A percentile compares a stretch with the other conserved stretches of the same genome.
These are phyloP conservation scores for Discoglossus pictus DNA, from an alignment of 2,797 vertebrate genomes.

Conservation along the genomic window DNA sequence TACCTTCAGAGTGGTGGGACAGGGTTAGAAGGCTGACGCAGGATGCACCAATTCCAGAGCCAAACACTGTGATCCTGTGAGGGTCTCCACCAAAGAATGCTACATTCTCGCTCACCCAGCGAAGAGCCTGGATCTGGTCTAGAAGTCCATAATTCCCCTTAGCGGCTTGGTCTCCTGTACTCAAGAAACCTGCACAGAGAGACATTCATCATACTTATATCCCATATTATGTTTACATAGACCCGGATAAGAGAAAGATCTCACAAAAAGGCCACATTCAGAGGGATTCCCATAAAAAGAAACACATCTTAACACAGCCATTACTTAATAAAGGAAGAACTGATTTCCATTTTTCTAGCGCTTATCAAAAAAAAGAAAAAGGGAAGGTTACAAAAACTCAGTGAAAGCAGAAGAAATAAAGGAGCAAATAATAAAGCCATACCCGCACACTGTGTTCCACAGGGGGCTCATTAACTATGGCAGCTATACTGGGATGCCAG, in stretches of 20 bases:
- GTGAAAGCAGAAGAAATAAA: too few relatives aligned
- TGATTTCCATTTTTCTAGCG: too few relatives aligned
- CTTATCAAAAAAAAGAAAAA: too few relatives aligned
- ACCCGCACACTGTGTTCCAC: constrained; percentile 24
- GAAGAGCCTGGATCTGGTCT: constrained; percentile 96
- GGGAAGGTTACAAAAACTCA: too few relatives aligned
- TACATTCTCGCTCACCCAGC: constrained; percentile 98
- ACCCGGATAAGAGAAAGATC: too few relatives aligned
- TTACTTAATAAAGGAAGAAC: too few relatives aligned
- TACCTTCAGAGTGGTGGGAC: constrained; percentile 88
- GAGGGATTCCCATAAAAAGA: too few relatives aligned
- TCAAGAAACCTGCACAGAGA: constrained; percentile 30
- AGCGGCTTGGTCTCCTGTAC: constrained; percentile 94
- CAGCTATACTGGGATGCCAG: constrained; percentile 51
- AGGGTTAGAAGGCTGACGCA: constrained; percentile 85
- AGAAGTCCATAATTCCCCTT: constrained; percentile 97
- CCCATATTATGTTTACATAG: too few relatives aligned
- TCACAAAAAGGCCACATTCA: too few relatives aligned
- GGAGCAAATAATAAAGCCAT: too few relatives aligned
- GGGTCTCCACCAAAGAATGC: constrained; percentile 98
- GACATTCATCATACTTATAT: not conserved
- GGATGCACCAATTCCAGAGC: constrained; percentile 95
- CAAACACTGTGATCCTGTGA: constrained; percentile 94
- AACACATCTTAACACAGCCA: too few relatives aligned
- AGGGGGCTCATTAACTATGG: constrained; percentile 41